Evolutionary conservation across 2,113 vertebrate species (phyloP).

Genomic region (Phasianus colchicus): DNA sequence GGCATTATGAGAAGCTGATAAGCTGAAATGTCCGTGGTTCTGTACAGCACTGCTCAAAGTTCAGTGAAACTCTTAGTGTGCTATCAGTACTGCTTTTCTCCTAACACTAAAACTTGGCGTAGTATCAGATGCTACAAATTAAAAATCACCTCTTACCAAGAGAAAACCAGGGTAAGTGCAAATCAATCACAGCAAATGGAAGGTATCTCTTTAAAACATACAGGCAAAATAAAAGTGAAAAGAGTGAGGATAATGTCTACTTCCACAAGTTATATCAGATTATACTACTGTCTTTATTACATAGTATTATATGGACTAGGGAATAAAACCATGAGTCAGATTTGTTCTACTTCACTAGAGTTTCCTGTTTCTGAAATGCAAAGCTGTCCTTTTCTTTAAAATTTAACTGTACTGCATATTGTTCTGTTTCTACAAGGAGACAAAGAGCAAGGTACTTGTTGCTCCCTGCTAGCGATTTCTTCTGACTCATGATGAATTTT

Average conservation of each 20-base stretch:
- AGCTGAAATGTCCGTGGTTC: no score
- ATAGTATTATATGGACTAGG: not conserved
- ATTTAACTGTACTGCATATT: not conserved
- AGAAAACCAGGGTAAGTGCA: not conserved
- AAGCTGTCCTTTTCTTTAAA: not conserved
- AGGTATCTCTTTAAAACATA: not conserved
- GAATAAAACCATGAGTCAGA: not conserved
- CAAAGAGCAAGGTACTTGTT: not conserved
- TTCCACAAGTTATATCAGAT: not conserved
- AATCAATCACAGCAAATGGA: not conserved
- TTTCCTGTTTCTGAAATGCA: not conserved
- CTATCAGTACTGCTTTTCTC: no score
- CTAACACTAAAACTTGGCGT: no score
- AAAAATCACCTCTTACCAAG: no score
- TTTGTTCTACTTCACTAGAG: not conserved
- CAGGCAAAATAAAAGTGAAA: not conserved
- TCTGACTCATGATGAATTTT: not conserved
- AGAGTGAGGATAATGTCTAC: not conserved
- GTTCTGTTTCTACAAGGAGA: not conserved
- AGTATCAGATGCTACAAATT: no score
- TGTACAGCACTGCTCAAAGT: no score
- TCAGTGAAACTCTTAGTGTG: no score
- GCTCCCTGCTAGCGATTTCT: not conserved
- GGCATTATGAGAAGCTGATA: no score
- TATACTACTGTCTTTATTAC: not conserved